Percentiles rank a stretch among this genome's conserved stretches.
These are phyloP conservation scores for Scolopax rusticola DNA, from an alignment of 2,797 vertebrate species.

Conservation along the genomic window DNA sequence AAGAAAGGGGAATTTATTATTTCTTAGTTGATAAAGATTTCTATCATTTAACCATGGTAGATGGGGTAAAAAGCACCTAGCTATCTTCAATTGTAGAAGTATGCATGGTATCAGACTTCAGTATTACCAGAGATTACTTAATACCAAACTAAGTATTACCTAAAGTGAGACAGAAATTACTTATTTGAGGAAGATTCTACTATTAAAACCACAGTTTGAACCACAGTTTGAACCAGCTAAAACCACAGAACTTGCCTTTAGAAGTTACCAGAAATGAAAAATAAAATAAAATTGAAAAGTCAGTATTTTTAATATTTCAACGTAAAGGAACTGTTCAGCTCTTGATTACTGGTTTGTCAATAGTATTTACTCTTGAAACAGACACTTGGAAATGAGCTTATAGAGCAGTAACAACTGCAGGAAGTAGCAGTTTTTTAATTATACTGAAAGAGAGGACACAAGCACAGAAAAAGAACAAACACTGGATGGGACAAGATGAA, in stretches of 20 bases:
- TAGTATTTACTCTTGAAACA: neutral
- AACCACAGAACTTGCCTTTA: neutral
- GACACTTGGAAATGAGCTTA: neutral
- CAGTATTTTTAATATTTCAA: neutral
- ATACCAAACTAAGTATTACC: neutral
- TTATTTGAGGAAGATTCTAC: neutral
- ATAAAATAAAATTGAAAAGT: neutral
- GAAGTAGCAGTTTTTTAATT: neutral
- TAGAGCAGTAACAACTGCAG: neutral
- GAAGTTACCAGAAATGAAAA: neutral
- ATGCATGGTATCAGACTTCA: neutral
- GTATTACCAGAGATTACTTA: neutral
- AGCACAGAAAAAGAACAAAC: neutral
- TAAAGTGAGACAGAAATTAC: neutral
- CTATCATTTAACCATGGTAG: neutral
- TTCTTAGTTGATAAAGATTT: neutral
- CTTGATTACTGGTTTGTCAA: neutral
- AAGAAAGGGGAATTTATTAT: neutral
- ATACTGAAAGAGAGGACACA: neutral
- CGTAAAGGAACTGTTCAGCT: neutral
- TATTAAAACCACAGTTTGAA: neutral
- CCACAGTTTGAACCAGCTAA: neutral
- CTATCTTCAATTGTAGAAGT: neutral
- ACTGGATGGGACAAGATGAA: neutral
- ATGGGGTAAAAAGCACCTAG: neutral